Conservation (phyloP, 2,113 vertebrate genomes). For the Nibea albiflora region DNA sequence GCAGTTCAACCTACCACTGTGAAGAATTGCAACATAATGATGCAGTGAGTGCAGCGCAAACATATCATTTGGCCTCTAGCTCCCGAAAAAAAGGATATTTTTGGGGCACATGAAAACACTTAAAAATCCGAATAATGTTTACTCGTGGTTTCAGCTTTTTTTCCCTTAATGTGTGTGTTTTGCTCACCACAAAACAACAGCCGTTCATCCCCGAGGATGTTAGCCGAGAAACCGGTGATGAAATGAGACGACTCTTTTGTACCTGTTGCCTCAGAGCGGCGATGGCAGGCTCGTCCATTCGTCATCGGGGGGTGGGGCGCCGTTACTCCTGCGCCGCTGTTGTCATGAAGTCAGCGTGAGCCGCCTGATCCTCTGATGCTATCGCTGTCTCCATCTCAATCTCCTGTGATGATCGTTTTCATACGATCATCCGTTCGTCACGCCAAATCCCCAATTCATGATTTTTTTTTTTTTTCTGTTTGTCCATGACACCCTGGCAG, state of each 20-base stretch:
- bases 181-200: conserved; percentile 52
- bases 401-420: conserved; percentile 32
- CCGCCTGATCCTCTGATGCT: conserved; percentile 55
- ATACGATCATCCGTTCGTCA: conserved; percentile 50
- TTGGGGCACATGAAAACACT: conserved; percentile 76
- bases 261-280: conserved; percentile 11
- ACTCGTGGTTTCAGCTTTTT: conserved; percentile 59
- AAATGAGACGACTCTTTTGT: conserved; percentile 7
- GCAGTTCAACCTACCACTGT: conserved; percentile 62
- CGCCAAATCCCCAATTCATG: conserved; percentile 38
- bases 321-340: conserved; percentile 25
- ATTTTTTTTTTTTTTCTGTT: conserved; percentile 33
- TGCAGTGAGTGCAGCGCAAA: conserved; percentile 67
- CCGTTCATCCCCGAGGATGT: conserved; percentile 26
- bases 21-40: conserved; percentile 76
- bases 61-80: conserved; percentile 81
- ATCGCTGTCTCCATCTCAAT: conserved; percentile 10
- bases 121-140: conserved; percentile 79
- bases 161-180: conserved; percentile 52
- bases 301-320: conserved; percentile 32
- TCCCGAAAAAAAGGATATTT: conserved; percentile 74
- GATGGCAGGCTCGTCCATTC: conserved; percentile 50
- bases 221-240: conserved; percentile 31
- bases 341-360: conserved; percentile 38
- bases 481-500: conserved; percentile 46